Percentiles rank a stretch among this genome's conserved stretches.
Evolutionary conservation across 2,797 vertebrate genomes (phyloP).

Genomic region (Pagetopsis macropterus): DNA sequence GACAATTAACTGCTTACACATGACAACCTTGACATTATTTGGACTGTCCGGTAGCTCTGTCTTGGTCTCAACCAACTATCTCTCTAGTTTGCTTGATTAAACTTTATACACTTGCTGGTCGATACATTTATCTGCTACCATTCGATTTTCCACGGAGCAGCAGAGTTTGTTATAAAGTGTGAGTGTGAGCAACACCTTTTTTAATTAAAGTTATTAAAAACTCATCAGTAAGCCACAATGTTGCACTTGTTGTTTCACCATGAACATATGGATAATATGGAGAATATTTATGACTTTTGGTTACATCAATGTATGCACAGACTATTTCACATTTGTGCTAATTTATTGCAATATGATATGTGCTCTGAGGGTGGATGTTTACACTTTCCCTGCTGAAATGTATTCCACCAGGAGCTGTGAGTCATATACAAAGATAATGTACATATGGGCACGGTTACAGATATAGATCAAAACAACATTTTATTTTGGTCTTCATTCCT

Average conservation of each 20-base stretch:
- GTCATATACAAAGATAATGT: neutral
- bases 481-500: slow-evolving; percentile 4
- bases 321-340: neutral
- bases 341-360: neutral
- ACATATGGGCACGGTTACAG: slow-evolving; percentile 13
- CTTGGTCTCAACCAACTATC: neutral
- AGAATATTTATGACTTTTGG: neutral
- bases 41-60: neutral
- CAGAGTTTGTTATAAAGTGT: neutral
- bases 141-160: neutral
- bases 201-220: neutral
- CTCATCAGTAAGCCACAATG: neutral
- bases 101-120: neutral
- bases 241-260: neutral
- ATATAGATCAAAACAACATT: slow-evolving; percentile 18
- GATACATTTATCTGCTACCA: neutral
- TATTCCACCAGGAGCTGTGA: slow-evolving; percentile 1
- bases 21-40: neutral
- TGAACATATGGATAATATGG: neutral
- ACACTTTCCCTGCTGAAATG: slow-evolving; percentile 2
- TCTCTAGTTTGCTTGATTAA: neutral
- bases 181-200: neutral
- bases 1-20: neutral
- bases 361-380: neutral
- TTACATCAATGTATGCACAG: neutral